Evolutionary conservation across 2,888 invertebrate genomes (phyloP), one percentile per base, ranked within the genome.

Genomic region (Phlogophora meticulosa): DNA sequence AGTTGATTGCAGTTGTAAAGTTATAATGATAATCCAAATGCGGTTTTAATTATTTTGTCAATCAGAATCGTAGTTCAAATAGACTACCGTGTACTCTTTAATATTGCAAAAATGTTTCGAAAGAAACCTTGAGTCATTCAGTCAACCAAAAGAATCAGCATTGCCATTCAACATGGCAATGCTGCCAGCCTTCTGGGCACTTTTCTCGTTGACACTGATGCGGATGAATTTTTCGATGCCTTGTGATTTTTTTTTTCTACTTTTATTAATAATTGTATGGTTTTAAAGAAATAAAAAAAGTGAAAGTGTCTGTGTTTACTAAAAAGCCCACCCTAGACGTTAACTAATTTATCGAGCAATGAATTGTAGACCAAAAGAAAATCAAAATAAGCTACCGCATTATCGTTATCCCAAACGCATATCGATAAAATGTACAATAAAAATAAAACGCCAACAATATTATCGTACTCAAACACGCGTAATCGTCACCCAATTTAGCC

Each of bases 401-500:
- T 61, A 43, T 17, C 32, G 24, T 46, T 42, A 48, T 52, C 38
- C 22, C 20, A 11, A 57, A 57, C 52, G 2, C 17, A 17, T 45
- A 62, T 52, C 22, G 45, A 42, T 58, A 63, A 68, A 74, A 36
- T 34, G 9, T 42, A 17, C 40, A 63, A 67, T 67, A 51, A 58
- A 63, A 72, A 68, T 63, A 72, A n/a, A 72, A 42, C 34, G 11
- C 17, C 28, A 61, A 46, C 49, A 64, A 59, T 72, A 55, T 24
- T 52, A 67, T 61, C 57, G 76, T 76, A 48, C 45, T 57, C 13
- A 13, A 64, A 79, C 85, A 89, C 87, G 82, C 84, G 72, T 81
- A 84, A 71, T 74, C 36, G 48, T 60, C 62, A 61, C 71, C 70
- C 69, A 74, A 83, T 82, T 85, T 88, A 86, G 84, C 48, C 52